Base-by-base conservation (phyloP, 2,888 invertebrate genomes). In the Athalia circularis region DNA sequence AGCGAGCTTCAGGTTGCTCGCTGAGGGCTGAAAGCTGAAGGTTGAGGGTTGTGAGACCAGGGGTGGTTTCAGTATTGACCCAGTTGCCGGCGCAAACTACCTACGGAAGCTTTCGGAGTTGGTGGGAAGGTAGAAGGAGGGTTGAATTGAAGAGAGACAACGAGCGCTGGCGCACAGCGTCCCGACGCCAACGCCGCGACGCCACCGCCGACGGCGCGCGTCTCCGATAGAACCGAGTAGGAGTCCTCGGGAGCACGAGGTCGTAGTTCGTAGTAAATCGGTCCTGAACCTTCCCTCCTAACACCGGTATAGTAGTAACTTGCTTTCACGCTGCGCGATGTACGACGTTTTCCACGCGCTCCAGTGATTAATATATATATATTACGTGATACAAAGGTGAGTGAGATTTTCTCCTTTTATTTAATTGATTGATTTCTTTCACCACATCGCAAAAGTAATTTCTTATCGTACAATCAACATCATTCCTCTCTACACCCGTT, bases 131-230 rank as follows among this genome's bases (percentile, higher is more conserved):
- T n/a, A 43, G 11, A 11, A 5, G 47, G 68, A n/a, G 52, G 54
- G 43, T 9, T n/a, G 75, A 62, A 64, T 75, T 48, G 48, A 54
- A 48, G 62, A 62, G 62, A 64, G 62, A 48, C 13, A 45, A 75
- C 81, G 79, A 80, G 84, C 84, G 85, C 85, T 83, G 85, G 92
- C 92, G 92, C 90, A 80, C 78, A 70, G 45, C 65, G 78, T 67
- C 76, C 79, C 91, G 85, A 91, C 87, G 87, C 92, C 91, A 90
- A 90, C 90, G 88, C 90, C 91, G 92, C 92, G 91, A 91, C 92
- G 90, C 85, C 86, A 86, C 90, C 92, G 89, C 90, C 91, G 89
- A 92, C 92, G 88, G 88, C 78, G 79, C 87, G 86, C 87, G 77
- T 79, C 78, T 72, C 79, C 81, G 82, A 82, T 83, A 86, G 84